phyloP scores from a whole-genome alignment of 2,888 invertebrate species.

The Brachynemurus nebulosus region DNA sequence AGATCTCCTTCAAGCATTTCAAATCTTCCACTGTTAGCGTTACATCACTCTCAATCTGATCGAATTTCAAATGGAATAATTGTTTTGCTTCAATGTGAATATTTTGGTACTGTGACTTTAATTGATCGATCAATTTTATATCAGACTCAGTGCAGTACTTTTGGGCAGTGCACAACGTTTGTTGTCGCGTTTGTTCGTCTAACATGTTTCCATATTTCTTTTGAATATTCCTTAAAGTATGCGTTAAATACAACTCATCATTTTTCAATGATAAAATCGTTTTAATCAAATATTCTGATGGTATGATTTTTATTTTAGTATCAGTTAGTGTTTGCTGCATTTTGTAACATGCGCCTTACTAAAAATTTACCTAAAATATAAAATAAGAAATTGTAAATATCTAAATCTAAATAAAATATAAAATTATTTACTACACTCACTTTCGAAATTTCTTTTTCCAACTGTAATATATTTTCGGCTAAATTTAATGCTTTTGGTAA shows the following conservation, averaged over 20 bases:
- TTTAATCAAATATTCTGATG: conserved; percentile 41
- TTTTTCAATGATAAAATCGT: conserved; percentile 39
- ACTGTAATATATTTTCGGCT: conserved; percentile 44
- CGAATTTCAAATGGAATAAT: background rate
- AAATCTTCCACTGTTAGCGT: conserved; percentile 36
- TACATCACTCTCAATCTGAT: conserved; percentile 12
- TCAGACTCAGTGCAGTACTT: background rate
- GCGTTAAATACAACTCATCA: conserved; percentile 35
- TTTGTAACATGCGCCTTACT: conserved; percentile 3
- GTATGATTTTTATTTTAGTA: conserved; percentile 46
- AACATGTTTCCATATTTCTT: conserved; percentile 2
- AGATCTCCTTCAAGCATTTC: conserved; percentile 45
- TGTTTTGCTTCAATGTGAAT: background rate
- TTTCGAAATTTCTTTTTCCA: conserved; percentile 41
- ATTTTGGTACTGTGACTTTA: background rate
- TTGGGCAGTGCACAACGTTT: background rate
- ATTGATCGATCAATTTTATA: background rate
- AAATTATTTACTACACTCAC: conserved; percentile 28
- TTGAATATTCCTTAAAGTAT: conserved; percentile 18
- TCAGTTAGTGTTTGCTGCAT: conserved; percentile 39
- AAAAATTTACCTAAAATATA: background rate
- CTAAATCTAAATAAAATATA: background rate
- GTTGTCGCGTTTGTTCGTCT: background rate
- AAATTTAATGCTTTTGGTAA: conserved; percentile 48
- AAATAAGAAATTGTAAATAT: background rate